These are phyloP conservation scores for Sciurus vulgaris DNA, from an alignment of 2,797 vertebrate species.

Conservation along the genomic window DNA sequence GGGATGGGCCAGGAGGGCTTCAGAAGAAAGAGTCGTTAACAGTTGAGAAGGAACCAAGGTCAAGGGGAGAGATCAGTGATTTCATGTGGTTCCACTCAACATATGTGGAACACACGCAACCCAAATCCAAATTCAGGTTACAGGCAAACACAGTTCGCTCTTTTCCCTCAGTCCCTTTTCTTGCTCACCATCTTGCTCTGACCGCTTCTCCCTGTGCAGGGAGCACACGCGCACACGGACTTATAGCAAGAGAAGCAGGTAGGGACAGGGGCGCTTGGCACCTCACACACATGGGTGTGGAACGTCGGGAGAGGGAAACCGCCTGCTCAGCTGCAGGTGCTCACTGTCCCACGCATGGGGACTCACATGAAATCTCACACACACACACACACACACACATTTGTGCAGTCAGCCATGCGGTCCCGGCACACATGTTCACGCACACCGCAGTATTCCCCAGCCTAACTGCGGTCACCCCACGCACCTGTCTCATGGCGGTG, in stretches of 20 bases:
- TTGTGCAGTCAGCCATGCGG: not conserved
- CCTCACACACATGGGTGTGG: rapidly evolving
- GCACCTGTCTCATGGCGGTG: slow-evolving; percentile 73
- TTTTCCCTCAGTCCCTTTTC: not conserved
- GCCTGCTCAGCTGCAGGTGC: not conserved
- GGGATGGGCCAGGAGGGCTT: not conserved
- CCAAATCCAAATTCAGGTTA: not conserved
- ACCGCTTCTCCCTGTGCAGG: not conserved
- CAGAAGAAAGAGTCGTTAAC: not conserved
- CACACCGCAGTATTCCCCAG: not conserved
- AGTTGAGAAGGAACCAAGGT: not conserved
- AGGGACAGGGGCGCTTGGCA: not conserved
- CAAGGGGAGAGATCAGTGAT: not conserved
- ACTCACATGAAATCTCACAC: too few species aligned
- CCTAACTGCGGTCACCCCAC: not conserved
- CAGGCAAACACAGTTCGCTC: not conserved
- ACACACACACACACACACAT: not conserved
- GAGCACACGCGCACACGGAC: not conserved
- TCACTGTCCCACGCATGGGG: not conserved
- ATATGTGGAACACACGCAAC: not conserved
- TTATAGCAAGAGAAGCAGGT: not conserved
- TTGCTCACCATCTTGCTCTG: not conserved
- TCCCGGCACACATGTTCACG: not conserved
- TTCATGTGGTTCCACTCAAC: not conserved
- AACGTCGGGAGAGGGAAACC: not conserved